A percentile compares a stretch with the other conserved stretches of the same genome.
phyloP scores from a whole-genome alignment of 2,797 vertebrate genomes.

The Myioborus melanocephalus region DNA sequence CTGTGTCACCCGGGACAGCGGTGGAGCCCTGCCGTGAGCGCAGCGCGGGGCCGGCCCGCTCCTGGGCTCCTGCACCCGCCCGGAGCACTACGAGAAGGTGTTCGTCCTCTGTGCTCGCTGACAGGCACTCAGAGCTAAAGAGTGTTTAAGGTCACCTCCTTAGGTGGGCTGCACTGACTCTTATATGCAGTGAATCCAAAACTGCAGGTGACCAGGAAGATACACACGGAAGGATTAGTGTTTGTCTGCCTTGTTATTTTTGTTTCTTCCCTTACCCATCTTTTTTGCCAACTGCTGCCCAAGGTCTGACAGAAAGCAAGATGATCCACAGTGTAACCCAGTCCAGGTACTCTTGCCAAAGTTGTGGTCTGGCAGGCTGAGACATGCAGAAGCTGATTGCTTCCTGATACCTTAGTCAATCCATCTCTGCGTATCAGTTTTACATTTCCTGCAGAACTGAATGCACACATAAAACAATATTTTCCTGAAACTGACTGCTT shows the following conservation, averaged over 20 bases:
- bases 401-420: not conserved
- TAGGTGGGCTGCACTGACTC: accelerated
- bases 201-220: no score
- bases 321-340: accelerated
- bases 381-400: not conserved
- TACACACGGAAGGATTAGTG: accelerated
- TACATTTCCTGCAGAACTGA: not conserved
- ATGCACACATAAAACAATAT: not conserved
- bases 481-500: not conserved
- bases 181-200: not conserved
- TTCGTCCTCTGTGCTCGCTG: accelerated
- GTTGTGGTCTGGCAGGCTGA: not conserved
- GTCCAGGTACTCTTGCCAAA: not conserved
- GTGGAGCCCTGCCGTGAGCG: not conserved
- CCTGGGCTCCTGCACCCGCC: accelerated
- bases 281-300: not conserved
- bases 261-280: not conserved
- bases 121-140: not conserved
- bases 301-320: not conserved
- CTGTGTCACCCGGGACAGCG: accelerated
- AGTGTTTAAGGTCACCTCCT: not conserved
- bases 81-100: accelerated
- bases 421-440: not conserved
- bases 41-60: not conserved
- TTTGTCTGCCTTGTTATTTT: not conserved